Conservation (phyloP, 2,113 vertebrate species). For the Serilophus lunatus region DNA sequence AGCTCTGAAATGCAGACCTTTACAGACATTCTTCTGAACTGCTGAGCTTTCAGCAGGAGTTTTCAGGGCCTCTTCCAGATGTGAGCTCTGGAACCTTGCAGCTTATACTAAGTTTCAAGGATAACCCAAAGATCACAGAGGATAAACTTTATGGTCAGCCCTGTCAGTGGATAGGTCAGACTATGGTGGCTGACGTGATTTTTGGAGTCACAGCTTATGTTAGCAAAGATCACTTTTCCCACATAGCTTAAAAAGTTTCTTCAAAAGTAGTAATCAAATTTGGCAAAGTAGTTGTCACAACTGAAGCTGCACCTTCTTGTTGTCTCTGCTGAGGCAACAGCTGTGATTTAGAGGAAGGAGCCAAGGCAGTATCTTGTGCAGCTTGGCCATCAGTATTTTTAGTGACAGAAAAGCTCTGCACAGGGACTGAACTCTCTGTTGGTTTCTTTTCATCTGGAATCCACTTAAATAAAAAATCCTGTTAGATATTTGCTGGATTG, state of each 20-base stretch:
- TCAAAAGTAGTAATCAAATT: neutral
- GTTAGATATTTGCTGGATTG: neutral
- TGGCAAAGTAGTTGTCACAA: neutral
- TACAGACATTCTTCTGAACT: neutral
- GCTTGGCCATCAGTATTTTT: neutral
- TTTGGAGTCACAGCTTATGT: neutral
- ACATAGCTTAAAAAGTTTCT: neutral
- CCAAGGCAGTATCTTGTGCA: neutral
- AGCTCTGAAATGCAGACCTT: neutral
- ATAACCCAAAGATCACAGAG: neutral
- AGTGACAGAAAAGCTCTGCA: neutral
- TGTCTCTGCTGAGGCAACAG: neutral
- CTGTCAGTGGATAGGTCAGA: neutral
- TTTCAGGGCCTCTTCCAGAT: neutral
- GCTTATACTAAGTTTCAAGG: neutral
- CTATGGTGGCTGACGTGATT: neutral
- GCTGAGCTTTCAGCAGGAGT: neutral
- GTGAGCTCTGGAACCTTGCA: neutral
- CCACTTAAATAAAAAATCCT: neutral
- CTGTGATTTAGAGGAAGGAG: neutral
- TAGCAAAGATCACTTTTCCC: neutral
- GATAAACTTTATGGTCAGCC: neutral
- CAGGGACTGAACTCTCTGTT: neutral
- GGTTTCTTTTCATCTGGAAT: neutral
- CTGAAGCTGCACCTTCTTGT: neutral